Evolutionary conservation across 2,113 vertebrate species (phyloP), one percentile per base, ranked within the genome.

Genomic region (Pogonocichla stellata): DNA sequence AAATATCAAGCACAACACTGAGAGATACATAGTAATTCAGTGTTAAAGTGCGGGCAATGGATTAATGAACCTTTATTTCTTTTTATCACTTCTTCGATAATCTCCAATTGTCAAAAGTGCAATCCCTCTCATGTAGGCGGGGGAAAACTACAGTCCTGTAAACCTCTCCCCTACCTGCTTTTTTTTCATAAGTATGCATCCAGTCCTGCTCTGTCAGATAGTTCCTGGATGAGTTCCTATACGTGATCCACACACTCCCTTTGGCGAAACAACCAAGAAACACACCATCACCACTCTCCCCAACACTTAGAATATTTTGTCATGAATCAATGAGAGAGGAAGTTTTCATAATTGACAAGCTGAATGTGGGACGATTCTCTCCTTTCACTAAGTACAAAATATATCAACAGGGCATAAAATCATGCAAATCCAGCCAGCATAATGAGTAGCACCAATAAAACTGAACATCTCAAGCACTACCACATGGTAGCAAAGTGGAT

Each of bases 301-400:
- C 18, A 10, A 7, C 9, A 51, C 10, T 58, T 57, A 20, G 2
- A 11, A n/a, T 62, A 62, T 60, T 86, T 88, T 64, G 29, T 56
- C 20, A 19, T 48, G 12, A 65, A 61, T 20, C 11, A 22, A 17
- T 18, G 16, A 85, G 38, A 67, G 5, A 29, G 36, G 23, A 50
- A 80, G 5, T 91, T 70, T 29, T 66, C 47, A 62, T 15, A 17
- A 62, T 19, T 31, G 51, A 33, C 33, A 78, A 36, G 11, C 14
- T 33, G 36, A 81, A 40, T 20, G 7, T 1, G 0, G 5, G 38
- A 73, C 1, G 1, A 18, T 66, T 53, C 14, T 54, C 9, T 71
- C 12, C 42, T 66, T 70, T 70, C 45, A 43, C 8, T 70, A 14
- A 15, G 10, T 9, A 38, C 5, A 54, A 73, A 70, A 2, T 33